Base-by-base conservation (phyloP, 2,888 invertebrate genomes). In the Acrobasis suavella region DNA sequence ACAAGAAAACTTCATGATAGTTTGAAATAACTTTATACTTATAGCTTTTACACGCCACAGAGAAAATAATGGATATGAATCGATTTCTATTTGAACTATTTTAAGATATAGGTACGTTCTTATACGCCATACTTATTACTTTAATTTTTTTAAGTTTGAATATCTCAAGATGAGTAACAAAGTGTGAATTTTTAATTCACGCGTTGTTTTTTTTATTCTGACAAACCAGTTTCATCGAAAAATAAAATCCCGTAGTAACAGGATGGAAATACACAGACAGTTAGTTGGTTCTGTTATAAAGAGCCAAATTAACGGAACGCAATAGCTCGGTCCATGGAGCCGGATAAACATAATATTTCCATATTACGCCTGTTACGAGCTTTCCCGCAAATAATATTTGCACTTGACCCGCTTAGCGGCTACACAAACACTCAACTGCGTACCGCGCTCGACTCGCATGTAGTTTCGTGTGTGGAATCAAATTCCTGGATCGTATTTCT, bases 331-430 rank as follows among this genome's bases (percentile, higher is more conserved):
- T 14, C 50, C 50, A 50, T 15, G 16, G 50, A 37, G 32, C 50
- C 50, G 59, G 50, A 50, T 60, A 60, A 60, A 60, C 59, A 60
- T 60, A 60, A 51, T 60, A 60, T 60, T 60, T 60, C 60, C 60
- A 60, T 60, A 60, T 60, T 60, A 51, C 60, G 60, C 52, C 52
- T 60, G 51, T 39, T 60, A 60, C 51, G 60, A 51, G 60, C 60
- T 52, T 39, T 52, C 51, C 60, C 60, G 60, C 60, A 51, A 60
- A 60, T 60, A 60, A 50, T 60, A 54, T 56, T 55, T 49, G 62
- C 55, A 62, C 62, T 56, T 62, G 55, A 62, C 62, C 54, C 54
- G 54, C 52, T 54, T 62, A 62, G 49, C 54, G 62, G 55, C 50
- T 54, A 62, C 37, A 49, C 62, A 62, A 62, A 62, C 58, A 58